Evolutionary conservation across 2,888 invertebrate species (phyloP).

Genomic region (Ochropleura leucogaster): DNA sequence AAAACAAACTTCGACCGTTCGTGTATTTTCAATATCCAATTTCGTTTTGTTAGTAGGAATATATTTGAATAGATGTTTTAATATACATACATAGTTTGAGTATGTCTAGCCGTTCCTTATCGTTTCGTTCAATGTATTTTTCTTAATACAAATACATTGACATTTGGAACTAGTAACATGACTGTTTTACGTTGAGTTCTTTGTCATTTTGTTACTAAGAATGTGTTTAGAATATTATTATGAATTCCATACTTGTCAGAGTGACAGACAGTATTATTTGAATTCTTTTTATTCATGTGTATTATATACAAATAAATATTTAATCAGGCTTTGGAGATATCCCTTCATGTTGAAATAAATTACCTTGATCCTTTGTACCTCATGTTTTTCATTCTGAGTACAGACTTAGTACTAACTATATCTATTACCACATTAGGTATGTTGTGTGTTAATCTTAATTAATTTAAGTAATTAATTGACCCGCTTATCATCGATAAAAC

Average conservation of each 20-base stretch:
- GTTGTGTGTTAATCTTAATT: not conserved
- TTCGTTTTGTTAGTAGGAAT: slow-evolving; percentile 16
- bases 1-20: slow-evolving; percentile 29
- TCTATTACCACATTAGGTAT: too few species aligned
- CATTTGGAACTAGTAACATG: slow-evolving; percentile 21
- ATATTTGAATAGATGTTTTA: slow-evolving; percentile 43
- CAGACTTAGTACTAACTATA: too few species aligned
- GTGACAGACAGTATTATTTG: slow-evolving; percentile 1
- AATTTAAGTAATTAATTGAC: slow-evolving; percentile 1
- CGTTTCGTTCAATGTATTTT: slow-evolving; percentile 12
- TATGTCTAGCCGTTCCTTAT: slow-evolving; percentile 43
- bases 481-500: not conserved
- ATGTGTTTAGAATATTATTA: slow-evolving; percentile 19
- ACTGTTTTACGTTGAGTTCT: slow-evolving; percentile 12
- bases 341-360: too few species aligned
- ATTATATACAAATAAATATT: too few species aligned
- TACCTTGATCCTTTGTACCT: too few species aligned
- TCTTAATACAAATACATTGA: slow-evolving; percentile 14
- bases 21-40: slow-evolving; percentile 31
- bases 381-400: too few species aligned
- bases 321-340: too few species aligned
- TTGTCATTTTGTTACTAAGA: slow-evolving; percentile 23
- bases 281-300: slow-evolving; percentile 8
- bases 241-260: not conserved
- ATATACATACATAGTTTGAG: slow-evolving; percentile 35